Percentiles rank a stretch among this genome's conserved stretches.
Conservation (phyloP, 1,140 invertebrate species). For the Temnothorax nylanderi region DNA sequence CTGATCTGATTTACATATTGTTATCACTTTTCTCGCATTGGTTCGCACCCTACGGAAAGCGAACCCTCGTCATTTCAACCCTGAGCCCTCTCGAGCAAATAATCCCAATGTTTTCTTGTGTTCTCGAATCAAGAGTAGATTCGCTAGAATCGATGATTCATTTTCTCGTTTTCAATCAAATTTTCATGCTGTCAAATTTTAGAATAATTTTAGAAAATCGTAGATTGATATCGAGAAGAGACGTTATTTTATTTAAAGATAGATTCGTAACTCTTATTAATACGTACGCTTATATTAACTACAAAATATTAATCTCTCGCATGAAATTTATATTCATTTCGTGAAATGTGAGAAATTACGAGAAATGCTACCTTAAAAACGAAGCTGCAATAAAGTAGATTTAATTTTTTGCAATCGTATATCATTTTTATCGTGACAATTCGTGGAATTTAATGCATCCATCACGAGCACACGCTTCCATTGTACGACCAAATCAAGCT, state of each 20-base stretch:
- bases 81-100: constrained; percentile 25
- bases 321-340: constrained; percentile 37
- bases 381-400: constrained; percentile 5
- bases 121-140: neutral
- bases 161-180: neutral
- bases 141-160: neutral
- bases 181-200: neutral
- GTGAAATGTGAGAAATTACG: neutral
- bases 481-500: constrained; percentile 47
- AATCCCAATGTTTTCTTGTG: constrained; percentile 24
- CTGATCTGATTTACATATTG: constrained; percentile 44
- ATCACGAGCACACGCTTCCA: constrained; percentile 34
- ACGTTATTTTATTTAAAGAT: neutral
- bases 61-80: constrained; percentile 37
- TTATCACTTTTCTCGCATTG: constrained; percentile 44
- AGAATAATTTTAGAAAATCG: neutral
- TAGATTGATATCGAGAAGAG: neutral
- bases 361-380: constrained; percentile 12
- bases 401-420: constrained; percentile 48
- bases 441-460: constrained; percentile 51
- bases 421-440: constrained; percentile 56
- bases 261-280: neutral
- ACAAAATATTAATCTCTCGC: constrained; percentile 10
- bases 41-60: constrained; percentile 11
- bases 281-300: neutral